Percentiles rank a stretch among this genome's conserved stretches.
Conservation (phyloP, 2,888 invertebrate genomes). For the Diogma glabrata region DNA sequence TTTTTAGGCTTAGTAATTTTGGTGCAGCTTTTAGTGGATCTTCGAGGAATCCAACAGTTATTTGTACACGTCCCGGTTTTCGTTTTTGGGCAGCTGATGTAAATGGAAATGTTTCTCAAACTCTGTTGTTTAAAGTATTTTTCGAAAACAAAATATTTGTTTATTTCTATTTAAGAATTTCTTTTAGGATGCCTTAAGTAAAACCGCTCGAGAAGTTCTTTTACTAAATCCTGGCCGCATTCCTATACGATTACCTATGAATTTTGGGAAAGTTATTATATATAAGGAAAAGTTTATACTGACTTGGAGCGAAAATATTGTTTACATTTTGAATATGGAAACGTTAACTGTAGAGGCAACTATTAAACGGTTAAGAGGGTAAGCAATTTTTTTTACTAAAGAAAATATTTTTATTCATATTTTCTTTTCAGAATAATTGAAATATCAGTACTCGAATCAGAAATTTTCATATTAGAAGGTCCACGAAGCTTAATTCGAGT, state of each 20-base stretch:
- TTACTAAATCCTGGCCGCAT: conserved; percentile 51
- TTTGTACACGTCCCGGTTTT: conserved; percentile 71
- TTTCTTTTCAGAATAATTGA: conserved; percentile 30
- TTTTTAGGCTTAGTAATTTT: conserved; percentile 45
- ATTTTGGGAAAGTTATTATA: conserved; percentile 51
- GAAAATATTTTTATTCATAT: neutral
- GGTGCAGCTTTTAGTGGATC: conserved; percentile 45
- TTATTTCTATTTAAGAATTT: conserved; percentile 34
- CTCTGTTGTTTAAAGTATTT: conserved; percentile 75
- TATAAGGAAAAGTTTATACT: conserved; percentile 63
- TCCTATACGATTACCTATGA: conserved; percentile 22
- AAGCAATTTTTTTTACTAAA: neutral
- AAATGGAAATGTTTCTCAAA: conserved; percentile 68
- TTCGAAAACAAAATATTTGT: conserved; percentile 1
- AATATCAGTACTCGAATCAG: conserved; percentile 35
- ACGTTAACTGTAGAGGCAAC: conserved; percentile 53
- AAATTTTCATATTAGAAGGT: conserved; percentile 75
- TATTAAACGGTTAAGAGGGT: conserved; percentile 45
- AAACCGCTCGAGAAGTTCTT: conserved; percentile 52
- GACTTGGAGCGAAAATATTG: conserved; percentile 55
- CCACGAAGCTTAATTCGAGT: conserved; percentile 67
- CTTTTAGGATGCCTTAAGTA: conserved; percentile 37
- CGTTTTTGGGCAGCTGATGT: conserved; percentile 73
- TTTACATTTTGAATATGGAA: conserved; percentile 66
- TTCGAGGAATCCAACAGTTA: conserved; percentile 34